These are phyloP conservation scores for Salticus scenicus DNA, from an alignment of 2,888 invertebrate genomes.

Conservation along the genomic window DNA sequence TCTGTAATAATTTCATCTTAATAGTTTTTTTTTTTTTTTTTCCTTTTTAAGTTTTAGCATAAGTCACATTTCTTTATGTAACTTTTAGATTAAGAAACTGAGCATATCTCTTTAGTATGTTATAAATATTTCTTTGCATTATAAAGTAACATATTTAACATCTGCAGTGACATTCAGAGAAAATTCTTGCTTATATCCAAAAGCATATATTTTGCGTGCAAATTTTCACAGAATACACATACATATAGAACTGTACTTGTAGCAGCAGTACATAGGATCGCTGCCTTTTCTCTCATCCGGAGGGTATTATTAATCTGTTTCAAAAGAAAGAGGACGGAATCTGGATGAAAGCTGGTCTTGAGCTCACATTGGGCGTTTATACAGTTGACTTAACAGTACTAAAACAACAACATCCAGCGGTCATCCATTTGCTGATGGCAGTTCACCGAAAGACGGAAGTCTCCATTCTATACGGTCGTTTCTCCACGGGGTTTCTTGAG, in stretches of 20 bases:
- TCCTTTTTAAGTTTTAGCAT: too few species aligned
- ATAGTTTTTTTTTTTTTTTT: too few species aligned
- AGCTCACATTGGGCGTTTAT: neutral
- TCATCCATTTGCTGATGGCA: constrained; percentile 26
- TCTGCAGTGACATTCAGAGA: neutral
- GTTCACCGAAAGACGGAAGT: constrained; percentile 60
- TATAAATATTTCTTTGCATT: too few species aligned
- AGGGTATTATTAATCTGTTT: neutral
- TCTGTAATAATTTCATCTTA: too few species aligned
- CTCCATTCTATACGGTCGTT: constrained; percentile 69
- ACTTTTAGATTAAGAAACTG: too few species aligned
- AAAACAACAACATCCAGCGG: constrained; percentile 5
- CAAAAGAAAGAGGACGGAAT: constrained; percentile 48
- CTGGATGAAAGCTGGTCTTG: constrained; percentile 46
- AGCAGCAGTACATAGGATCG: constrained; percentile 37
- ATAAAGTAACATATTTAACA: too few species aligned
- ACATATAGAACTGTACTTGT: constrained; percentile 22
- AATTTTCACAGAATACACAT: neutral
- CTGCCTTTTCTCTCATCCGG: neutral
- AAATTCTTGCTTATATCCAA: neutral
- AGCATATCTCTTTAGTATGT: too few species aligned
- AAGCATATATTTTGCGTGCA: constrained; percentile 10
- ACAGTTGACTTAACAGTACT: neutral
- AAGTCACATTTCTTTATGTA: too few species aligned
- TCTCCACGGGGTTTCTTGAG: constrained; percentile 68